phyloP scores from a whole-genome alignment of 2,888 invertebrate species.

The Tyria jacobaeae region DNA sequence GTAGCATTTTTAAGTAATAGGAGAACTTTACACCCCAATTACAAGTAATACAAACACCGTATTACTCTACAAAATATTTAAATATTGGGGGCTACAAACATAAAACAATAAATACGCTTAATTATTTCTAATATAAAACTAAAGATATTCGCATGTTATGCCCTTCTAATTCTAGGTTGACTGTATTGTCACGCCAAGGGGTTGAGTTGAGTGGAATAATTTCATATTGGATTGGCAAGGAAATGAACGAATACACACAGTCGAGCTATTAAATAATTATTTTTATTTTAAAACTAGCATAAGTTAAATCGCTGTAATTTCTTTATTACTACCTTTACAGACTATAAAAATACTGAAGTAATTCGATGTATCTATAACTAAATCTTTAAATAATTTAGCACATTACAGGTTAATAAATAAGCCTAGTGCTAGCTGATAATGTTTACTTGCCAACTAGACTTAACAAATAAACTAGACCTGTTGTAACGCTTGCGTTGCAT shows the following conservation, averaged over 20 bases:
- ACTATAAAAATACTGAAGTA: neutral
- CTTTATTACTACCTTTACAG: neutral
- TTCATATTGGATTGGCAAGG: constrained; percentile 55
- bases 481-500: no score
- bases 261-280: constrained; percentile 26
- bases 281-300: neutral
- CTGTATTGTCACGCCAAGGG: constrained; percentile 71
- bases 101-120: constrained; percentile 63
- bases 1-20: constrained; percentile 13
- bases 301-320: neutral
- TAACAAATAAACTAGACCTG: no score
- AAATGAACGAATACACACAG: constrained; percentile 57
- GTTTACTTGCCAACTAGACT: no score
- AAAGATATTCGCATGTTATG: constrained; percentile 76
- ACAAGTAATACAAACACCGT: constrained; percentile 40
- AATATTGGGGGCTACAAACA: constrained; percentile 41
- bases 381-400: neutral
- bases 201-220: constrained; percentile 56
- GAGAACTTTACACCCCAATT: constrained; percentile 39
- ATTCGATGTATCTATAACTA: neutral
- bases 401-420: no score
- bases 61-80: constrained; percentile 35
- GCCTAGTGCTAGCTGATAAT: no score
- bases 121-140: constrained; percentile 79
- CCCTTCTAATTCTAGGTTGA: constrained; percentile 74